phyloP scores from a whole-genome alignment of 2,888 invertebrate species.

The Tetranychus truncatus region DNA sequence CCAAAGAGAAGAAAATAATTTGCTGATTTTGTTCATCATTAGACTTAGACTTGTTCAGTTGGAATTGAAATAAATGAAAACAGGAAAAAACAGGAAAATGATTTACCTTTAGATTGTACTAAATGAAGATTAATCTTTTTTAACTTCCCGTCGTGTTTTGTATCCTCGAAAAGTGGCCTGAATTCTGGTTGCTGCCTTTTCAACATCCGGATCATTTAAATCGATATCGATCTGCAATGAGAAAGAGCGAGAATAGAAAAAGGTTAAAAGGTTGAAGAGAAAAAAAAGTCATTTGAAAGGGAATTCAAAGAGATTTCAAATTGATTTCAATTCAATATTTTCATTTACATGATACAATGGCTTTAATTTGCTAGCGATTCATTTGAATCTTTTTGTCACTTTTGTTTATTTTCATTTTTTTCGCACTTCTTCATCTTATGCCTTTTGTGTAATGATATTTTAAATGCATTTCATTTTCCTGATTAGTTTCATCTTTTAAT shows the following conservation, averaged over 20 bases:
- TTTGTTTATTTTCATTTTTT: not conserved
- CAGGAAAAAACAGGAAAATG: too few species aligned
- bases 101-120: too few species aligned
- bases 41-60: too few species aligned
- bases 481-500: too few species aligned
- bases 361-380: too few species aligned
- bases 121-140: not conserved
- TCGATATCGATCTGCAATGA: constrained; percentile 24
- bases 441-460: too few species aligned
- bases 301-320: not conserved
- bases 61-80: too few species aligned
- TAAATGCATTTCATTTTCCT: too few species aligned
- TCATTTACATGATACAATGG: not conserved
- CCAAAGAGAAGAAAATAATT: too few species aligned
- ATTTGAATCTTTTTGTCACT: not conserved
- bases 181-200: constrained; percentile 25
- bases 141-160: constrained; percentile 21
- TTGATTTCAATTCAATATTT: not conserved
- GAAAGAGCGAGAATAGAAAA: not conserved
- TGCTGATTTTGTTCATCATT: too few species aligned
- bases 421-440: too few species aligned
- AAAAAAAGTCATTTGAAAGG: not conserved
- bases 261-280: not conserved
- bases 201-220: constrained; percentile 25
- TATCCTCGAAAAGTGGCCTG: constrained; percentile 26